Percentiles rank a stretch among this genome's conserved stretches.
These are phyloP conservation scores for Coleophora deauratella DNA, from an alignment of 2,888 invertebrate species.

Conservation along the genomic window DNA sequence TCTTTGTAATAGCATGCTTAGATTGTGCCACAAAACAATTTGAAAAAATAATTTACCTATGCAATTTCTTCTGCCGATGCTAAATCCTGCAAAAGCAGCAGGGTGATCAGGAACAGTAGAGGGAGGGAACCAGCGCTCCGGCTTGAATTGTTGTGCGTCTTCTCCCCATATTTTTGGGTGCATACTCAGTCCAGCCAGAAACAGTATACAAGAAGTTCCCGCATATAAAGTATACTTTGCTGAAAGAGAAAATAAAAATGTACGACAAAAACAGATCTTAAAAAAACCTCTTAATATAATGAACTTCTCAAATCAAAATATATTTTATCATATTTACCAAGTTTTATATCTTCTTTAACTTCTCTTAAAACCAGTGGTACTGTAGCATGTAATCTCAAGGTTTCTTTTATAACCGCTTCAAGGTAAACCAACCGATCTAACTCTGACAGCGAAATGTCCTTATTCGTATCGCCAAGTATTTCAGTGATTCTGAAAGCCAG, in stretches of 20 bases:
- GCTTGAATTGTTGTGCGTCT: conserved; percentile 29
- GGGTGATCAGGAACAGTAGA: conserved; percentile 16
- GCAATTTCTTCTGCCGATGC: conserved; percentile 22
- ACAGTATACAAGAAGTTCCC: conserved; percentile 25
- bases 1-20: too few species aligned
- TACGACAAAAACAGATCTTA: not conserved
- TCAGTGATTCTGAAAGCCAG: too few species aligned
- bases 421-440: conserved; percentile 15
- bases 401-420: conserved; percentile 25
- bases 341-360: conserved; percentile 16
- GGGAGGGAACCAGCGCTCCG: conserved; percentile 35
- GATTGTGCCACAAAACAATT: too few species aligned
- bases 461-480: too few species aligned
- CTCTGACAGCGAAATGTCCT: too few species aligned
- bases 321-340: conserved; percentile 21
- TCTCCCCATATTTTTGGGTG: conserved; percentile 34
- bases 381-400: conserved; percentile 20
- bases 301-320: too few species aligned
- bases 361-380: conserved; percentile 17
- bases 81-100: conserved; percentile 26
- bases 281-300: too few species aligned
- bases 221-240: conserved; percentile 27
- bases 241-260: conserved; percentile 8
- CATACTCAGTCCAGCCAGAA: conserved; percentile 26
- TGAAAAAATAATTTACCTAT: too few species aligned